A percentile compares a stretch with the other conserved stretches of the same genome.
phyloP scores from a whole-genome alignment of 2,888 invertebrate genomes.

The Osmoderma eremita region DNA sequence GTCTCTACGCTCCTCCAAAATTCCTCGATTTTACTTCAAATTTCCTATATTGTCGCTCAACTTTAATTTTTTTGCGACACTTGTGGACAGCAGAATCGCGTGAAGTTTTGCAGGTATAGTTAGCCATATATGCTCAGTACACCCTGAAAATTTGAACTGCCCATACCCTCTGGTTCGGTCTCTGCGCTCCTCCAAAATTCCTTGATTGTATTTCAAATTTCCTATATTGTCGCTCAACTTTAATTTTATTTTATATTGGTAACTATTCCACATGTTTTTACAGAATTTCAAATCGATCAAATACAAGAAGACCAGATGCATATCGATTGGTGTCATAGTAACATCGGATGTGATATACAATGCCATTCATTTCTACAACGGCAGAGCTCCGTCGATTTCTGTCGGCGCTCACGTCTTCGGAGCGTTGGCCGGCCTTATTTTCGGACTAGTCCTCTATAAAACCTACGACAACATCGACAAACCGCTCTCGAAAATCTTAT shows the following conservation, averaged over 20 bases:
- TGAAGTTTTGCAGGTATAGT: too few species aligned
- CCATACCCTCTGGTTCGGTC: too few species aligned
- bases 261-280: constrained; percentile 12
- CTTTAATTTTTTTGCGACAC: too few species aligned
- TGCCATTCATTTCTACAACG: constrained; percentile 63
- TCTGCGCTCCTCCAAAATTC: too few species aligned
- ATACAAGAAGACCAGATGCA: constrained; percentile 66
- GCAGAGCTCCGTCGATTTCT: constrained; percentile 68
- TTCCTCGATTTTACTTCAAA: too few species aligned
- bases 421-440: constrained; percentile 72
- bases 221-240: too few species aligned
- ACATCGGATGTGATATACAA: constrained; percentile 73
- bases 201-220: not conserved
- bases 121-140: too few species aligned
- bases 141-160: too few species aligned
- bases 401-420: constrained; percentile 79
- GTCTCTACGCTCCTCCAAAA: too few species aligned
- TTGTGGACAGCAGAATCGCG: too few species aligned
- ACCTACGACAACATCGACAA: constrained; percentile 53
- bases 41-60: too few species aligned
- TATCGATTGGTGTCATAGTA: constrained; percentile 72
- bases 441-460: constrained; percentile 71
- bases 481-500: constrained; percentile 46
- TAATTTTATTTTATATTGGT: constrained; percentile 13
- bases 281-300: constrained; percentile 64